Evolutionary conservation across 1,140 invertebrate species (phyloP).

Genomic region (Ips typographus): DNA sequence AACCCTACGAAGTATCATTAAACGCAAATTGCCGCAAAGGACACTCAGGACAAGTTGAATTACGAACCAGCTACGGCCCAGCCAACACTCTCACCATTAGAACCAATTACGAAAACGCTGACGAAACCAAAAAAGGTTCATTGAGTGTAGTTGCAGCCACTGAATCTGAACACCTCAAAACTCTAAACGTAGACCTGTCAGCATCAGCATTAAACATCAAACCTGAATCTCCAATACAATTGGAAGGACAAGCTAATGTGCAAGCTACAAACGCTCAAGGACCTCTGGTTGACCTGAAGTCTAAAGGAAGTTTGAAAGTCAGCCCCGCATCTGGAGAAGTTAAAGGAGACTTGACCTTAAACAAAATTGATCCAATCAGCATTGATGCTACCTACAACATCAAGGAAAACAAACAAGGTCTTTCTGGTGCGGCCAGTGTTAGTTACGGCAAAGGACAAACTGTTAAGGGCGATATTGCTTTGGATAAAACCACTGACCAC

Average conservation of each 20-base stretch:
- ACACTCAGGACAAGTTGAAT: conserved; percentile 37
- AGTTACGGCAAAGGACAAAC: conserved; percentile 60
- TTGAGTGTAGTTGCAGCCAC: conserved; percentile 51
- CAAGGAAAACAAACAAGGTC: conserved; percentile 29
- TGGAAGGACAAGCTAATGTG: conserved; percentile 25
- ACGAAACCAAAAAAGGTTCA: conserved; percentile 51
- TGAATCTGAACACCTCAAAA: conserved; percentile 58
- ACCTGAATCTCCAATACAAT: conserved; percentile 17
- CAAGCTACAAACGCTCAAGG: conserved; percentile 35
- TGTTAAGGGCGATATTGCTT: conserved; percentile 50
- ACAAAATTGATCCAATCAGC: conserved; percentile 41
- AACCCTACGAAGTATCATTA: conserved; percentile 46
- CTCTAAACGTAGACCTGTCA: conserved; percentile 49
- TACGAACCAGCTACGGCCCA: conserved; percentile 42
- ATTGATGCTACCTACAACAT: conserved; percentile 36
- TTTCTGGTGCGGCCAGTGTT: conserved; percentile 48
- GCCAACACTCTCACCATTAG: conserved; percentile 19
- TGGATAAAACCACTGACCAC: conserved; percentile 51
- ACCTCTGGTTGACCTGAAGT: conserved; percentile 38
- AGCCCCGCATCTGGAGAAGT: conserved; percentile 37
- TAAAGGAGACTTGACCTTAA: conserved; percentile 38
- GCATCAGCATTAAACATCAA: conserved; percentile 33
- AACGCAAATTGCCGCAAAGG: conserved; percentile 42
- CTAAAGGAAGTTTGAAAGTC: conserved; percentile 41
- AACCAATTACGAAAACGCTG: conserved; percentile 44